A percentile compares a stretch with the other conserved stretches of the same genome.
Conservation (phyloP, 2,113 vertebrate species). For the Forbesichthys papilliferus region DNA sequence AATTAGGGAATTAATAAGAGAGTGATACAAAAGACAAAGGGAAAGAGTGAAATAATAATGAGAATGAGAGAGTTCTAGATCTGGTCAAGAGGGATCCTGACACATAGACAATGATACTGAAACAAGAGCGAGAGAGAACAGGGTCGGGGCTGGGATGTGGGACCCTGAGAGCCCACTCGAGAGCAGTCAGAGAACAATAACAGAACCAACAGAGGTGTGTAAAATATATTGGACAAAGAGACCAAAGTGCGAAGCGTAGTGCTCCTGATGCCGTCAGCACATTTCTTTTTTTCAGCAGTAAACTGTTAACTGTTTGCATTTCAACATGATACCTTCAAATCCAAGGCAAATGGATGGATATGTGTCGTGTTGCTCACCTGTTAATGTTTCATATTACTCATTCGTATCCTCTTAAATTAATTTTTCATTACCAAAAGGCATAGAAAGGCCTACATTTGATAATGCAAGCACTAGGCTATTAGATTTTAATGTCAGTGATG, state of each 20-base stretch:
- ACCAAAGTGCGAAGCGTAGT: conserved; percentile 9
- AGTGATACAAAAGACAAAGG: neutral
- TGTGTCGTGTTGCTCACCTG: no score
- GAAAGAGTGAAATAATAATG: neutral
- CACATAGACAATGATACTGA: neutral
- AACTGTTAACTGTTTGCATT: no score
- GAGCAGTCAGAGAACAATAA: neutral
- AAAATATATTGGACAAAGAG: neutral
- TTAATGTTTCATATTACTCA: no score
- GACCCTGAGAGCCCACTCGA: no score
- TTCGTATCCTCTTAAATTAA: no score
- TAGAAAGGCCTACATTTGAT: no score
- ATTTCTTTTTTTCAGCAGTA: no score
- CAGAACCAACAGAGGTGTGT: neutral
- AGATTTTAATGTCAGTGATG: no score
- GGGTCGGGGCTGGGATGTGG: neutral
- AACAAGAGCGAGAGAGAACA: neutral
- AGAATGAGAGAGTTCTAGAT: neutral
- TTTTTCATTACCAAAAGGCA: no score
- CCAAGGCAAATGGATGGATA: no score
- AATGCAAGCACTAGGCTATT: no score
- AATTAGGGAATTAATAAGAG: neutral
- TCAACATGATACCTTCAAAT: no score
- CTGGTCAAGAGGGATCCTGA: neutral
- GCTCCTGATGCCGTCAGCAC: conserved; percentile 23